These are phyloP conservation scores for Camelus bactrianus DNA, from an alignment of 2,113 vertebrate species.

Conservation along the genomic window DNA sequence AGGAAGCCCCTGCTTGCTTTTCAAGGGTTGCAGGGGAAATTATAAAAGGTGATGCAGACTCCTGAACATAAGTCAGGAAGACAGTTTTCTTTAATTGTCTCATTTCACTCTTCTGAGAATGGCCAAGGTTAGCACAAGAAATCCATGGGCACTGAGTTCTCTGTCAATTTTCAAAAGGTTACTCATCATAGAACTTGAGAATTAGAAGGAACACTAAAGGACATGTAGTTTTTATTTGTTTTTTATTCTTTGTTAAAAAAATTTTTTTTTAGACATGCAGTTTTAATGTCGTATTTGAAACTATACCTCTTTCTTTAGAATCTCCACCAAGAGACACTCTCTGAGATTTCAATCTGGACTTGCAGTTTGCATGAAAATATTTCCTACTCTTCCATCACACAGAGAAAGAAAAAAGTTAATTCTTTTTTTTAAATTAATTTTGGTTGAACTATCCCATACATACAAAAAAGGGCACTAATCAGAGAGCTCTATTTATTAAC, in stretches of 20 bases:
- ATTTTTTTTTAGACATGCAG: not conserved
- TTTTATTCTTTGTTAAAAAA: no score
- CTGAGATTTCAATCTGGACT: not conserved
- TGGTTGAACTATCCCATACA: not conserved
- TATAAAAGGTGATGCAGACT: not conserved
- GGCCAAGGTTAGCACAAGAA: not conserved
- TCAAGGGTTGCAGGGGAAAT: not conserved
- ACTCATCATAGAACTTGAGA: not conserved
- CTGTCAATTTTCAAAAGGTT: not conserved
- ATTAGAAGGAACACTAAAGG: not conserved
- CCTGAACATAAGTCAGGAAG: not conserved
- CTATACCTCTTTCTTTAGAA: not conserved
- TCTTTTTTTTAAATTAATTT: not conserved
- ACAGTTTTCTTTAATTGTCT: not conserved
- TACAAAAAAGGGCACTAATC: not conserved
- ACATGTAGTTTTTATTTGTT: not conserved
- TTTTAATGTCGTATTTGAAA: conserved; percentile 1
- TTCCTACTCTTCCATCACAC: not conserved
- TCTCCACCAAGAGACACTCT: not conserved
- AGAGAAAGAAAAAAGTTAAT: not conserved
- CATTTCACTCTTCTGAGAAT: not conserved
- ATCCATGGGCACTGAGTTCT: not conserved
- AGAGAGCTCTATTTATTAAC: not conserved
- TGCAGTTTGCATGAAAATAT: not conserved
- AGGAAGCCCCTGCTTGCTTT: not conserved